Evolutionary conservation across 2,797 vertebrate species (phyloP), one percentile per base, ranked within the genome.

Genomic region (Thaleichthys pacificus): DNA sequence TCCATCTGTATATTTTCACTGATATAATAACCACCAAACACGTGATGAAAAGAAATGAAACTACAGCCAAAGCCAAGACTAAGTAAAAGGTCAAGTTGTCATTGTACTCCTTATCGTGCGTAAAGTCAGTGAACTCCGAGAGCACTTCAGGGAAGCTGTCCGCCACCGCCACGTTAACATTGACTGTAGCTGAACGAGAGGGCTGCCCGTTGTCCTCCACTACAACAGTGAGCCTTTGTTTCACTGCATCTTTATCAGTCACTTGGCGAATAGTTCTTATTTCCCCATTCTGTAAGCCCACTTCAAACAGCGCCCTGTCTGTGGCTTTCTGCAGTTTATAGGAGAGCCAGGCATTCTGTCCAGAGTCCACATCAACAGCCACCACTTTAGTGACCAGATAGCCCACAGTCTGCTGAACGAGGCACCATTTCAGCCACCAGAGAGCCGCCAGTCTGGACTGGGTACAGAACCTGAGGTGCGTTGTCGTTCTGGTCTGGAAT

Each of bases 341-440:
- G 57, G 91, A 92, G 67, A 93, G 90, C 91, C 91, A 93, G 74
- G 92, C 89, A 47, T 93, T 93, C 86, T 91, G 89, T 69, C 81
- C 89, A 75, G 89, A 92, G 83, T 92, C 91, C 78, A 88, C 86
- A 82, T 91, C 90, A 73, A 94, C 92, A 4, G 92, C 93, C 78
- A 94, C 91, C 28, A 93, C 91, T 80, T 93, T 94, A n/a, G 93
- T 93, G 28, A 93, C 88, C 60, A 91, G 84, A 70, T 90, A 90
- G 1, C 88, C 86, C 0, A 84, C 75, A 1, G n/a, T 92, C 89
- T 75, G 89, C 86, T 11, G 90, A 91, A 9, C 84, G 91, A 60
- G 90, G 80, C 42, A 88, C 89, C 78, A 88, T 75, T 71, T 90
- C 91, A 61, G 90, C 84, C 0, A 84, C 82, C 0, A 79, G 80